phyloP scores from a whole-genome alignment of 2,888 invertebrate species.

The Rhynchonema sp. region DNA sequence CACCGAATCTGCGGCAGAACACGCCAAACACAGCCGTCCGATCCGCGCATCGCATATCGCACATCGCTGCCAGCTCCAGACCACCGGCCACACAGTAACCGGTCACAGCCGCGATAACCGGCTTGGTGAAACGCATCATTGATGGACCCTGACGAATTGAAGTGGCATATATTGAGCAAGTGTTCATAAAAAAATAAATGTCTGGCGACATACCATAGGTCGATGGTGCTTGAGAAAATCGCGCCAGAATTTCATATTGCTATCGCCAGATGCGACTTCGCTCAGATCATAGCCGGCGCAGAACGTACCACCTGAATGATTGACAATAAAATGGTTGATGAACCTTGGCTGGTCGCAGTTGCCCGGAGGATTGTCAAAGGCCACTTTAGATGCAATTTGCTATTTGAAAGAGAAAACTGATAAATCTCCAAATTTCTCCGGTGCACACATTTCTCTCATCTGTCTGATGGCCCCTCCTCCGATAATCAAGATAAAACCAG shows the following conservation, averaged over 20 bases:
- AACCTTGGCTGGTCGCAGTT: too few relatives aligned
- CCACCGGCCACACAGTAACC: slow-evolving; percentile 79
- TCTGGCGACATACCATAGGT: not conserved
- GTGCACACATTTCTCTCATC: too few relatives aligned
- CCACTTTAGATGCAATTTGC: too few relatives aligned
- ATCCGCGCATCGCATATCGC: slow-evolving; percentile 71
- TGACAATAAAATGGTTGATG: not conserved
- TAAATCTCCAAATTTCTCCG: too few relatives aligned
- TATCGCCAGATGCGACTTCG: slow-evolving; percentile 39
- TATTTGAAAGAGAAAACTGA: too few relatives aligned
- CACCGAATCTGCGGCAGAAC: slow-evolving; percentile 57
- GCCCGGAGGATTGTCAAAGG: too few relatives aligned
- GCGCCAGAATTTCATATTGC: too few relatives aligned
- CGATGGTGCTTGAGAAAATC: too few relatives aligned
- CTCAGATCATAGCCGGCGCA: slow-evolving; percentile 74
- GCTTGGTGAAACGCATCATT: slow-evolving; percentile 54
- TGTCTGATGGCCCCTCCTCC: too few relatives aligned
- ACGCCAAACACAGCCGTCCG: slow-evolving; percentile 67
- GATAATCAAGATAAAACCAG: too few relatives aligned
- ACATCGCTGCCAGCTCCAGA: slow-evolving; percentile 69
- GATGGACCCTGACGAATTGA: slow-evolving; percentile 40
- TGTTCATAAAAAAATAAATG: not conserved
- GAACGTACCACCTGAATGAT: slow-evolving; percentile 56
- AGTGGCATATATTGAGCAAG: not conserved
- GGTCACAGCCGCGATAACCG: slow-evolving; percentile 65